Base-by-base conservation (phyloP, 2,113 vertebrate genomes). In the Oostethus manadensis region DNA sequence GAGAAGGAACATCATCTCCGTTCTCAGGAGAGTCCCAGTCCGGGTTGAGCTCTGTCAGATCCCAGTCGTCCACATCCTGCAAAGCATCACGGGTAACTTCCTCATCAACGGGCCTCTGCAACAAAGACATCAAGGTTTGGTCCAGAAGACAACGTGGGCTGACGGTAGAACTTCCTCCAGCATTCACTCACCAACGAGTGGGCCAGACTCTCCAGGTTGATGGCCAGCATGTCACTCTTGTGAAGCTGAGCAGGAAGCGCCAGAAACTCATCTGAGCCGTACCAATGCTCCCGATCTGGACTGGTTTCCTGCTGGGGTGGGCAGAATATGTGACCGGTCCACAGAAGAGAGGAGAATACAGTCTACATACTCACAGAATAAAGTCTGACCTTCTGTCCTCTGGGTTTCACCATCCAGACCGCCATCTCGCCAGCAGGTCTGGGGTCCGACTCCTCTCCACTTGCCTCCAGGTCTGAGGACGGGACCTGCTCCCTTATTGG, bases 1-100 rank as follows among this genome's bases (percentile, higher is more conserved):
- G 42, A 40, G 73, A 66, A 11, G 77, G 61, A 22, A 26, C 0
- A 4, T 67, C 61, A 14, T 81, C 76, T 17, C 66, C 70, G 0
- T 73, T 70, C 20, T 68, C 77, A 15, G 53, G 11, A 40, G 53
- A 55, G 38, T 55, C 53, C 57, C 57, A 58, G 43, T 98, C 93
- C 0, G 90, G 87, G 77, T 94, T 94, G 76, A 93, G 91, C 84
- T 97, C 95, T 2, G 93, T 94, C 60, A 98, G 80, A 18, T 99
- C 97, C 97, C 97, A 98, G 79, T 99, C 94, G 58, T 98, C 97
- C 43, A 99, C 92, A 42, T 99, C 93, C 86, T 90, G 94, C 74
- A 95, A 68, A 9, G 80, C 85, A 68, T 92, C 91, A 62, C 87
- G 87, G 78, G 85, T 81, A 15, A 64, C 65, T 23, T 70, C 72